Base-by-base conservation (phyloP, 2,888 invertebrate genomes). In the Nysson spinosus region DNA sequence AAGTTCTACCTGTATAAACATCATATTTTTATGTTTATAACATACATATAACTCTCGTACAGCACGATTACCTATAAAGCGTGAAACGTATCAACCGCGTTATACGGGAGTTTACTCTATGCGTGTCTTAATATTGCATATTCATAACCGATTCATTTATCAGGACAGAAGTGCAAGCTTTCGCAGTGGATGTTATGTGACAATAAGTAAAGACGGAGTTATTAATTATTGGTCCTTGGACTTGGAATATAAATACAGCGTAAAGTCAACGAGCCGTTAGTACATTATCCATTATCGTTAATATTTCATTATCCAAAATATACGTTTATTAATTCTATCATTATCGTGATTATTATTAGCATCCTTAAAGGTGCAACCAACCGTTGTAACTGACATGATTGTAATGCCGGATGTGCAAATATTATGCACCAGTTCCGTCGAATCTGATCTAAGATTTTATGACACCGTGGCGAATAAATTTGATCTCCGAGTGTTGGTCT, bases 221-320 rank as follows among this genome's bases (percentile, higher is more conserved):
- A 90, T 95, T 71, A 93, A 93, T 83, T 93, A 94, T 87, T 95
- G 95, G 95, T 90, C 92, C 0, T 85, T 93, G 11, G 92, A 93
- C 76, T 90, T 94, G 89, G 89, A 90, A n/a, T 88, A 91, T 46
- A 88, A 92, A 70, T 89, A 92, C 54, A 90, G 90, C 7, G 91
- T 91, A 0, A 89, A 88, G 74, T 93, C 93, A 0, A 89, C 89
- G 22, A 92, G 91, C 78, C 91, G 93, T 90, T 85, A 89, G 90
- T 88, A 83, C 9, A 52, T 30, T 17, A 22, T 14, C 4, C 11
- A n/a, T 4, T 1, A 30, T n/a, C 11, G 9, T n/a, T 11, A 30
- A 7, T 7, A 22, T 5, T 35, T 35, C 6, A 19, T 5, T n/a
- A n/a, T 17, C 14, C n/a, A n/a, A n/a, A n/a, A n/a, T 35, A 17